Conservation (phyloP, 2,113 vertebrate species). For the Plecotus auritus region DNA sequence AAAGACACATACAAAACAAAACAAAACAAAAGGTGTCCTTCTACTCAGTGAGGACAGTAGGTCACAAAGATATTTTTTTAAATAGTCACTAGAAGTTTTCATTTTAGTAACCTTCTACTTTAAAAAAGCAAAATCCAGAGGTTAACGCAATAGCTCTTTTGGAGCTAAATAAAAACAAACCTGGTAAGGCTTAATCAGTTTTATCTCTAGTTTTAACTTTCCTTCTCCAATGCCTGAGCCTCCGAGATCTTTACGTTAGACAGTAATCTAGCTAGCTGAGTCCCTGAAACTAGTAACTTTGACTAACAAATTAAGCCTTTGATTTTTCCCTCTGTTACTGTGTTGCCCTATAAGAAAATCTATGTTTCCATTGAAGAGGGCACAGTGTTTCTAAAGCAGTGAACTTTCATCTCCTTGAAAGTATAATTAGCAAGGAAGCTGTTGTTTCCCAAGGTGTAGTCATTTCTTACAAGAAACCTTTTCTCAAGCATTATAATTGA, state of each 20-base stretch:
- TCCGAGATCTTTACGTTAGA: not conserved
- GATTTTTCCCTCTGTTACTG: not conserved
- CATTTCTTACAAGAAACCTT: not conserved
- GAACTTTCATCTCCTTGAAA: not conserved
- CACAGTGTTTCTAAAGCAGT: not conserved
- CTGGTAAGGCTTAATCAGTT: not conserved
- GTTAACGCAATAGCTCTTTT: not conserved
- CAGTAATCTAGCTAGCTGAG: not conserved
- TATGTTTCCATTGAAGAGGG: not conserved
- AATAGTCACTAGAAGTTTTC: not conserved
- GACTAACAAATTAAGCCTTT: not conserved
- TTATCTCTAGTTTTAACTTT: slow-evolving; percentile 32
- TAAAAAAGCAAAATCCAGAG: not conserved
- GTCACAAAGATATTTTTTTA: not conserved
- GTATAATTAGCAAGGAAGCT: not conserved
- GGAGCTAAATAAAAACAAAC: not conserved
- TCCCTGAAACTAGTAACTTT: not conserved
- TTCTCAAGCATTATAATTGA: not conserved
- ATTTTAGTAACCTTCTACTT: slow-evolving; percentile 4
- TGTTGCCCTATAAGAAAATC: not conserved
- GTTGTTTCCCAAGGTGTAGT: not conserved
- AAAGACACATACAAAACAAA: not conserved
- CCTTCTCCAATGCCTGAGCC: not conserved
- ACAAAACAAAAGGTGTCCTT: not conserved
- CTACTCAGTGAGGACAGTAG: not conserved